Percentiles rank a stretch among this genome's conserved stretches.
phyloP scores from a whole-genome alignment of 2,888 invertebrate genomes.

The Serripes groenlandicus region DNA sequence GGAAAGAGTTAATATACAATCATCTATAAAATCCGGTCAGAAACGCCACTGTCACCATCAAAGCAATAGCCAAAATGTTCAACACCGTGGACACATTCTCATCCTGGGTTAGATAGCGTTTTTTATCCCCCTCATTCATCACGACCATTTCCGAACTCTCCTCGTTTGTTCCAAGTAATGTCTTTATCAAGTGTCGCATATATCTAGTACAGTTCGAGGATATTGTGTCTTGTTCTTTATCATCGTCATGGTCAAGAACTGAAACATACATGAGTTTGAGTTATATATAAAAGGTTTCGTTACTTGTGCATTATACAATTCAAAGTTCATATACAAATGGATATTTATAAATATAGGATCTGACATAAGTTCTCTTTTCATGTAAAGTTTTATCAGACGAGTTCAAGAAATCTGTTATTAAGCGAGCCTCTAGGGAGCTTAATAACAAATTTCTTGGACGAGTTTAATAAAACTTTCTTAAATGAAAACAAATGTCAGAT shows the following conservation, averaged over 20 bases:
- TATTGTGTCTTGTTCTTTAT: not conserved
- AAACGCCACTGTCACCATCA: conserved; percentile 2
- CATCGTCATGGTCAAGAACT: not conserved
- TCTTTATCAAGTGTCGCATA: not conserved
- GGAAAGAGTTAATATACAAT: no score
- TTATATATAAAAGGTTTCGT: no score
- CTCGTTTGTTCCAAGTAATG: not conserved
- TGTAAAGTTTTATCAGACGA: not conserved
- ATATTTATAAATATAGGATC: not conserved
- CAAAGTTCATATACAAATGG: not conserved
- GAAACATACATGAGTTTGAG: no score
- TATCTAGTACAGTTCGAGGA: not conserved
- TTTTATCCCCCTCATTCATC: no score
- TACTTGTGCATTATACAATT: no score
- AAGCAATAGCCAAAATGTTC: not conserved
- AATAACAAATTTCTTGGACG: no score
- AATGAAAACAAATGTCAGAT: no score
- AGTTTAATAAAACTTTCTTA: no score
- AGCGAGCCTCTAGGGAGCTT: not conserved
- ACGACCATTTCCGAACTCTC: not conserved
- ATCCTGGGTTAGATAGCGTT: not conserved
- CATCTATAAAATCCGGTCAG: conserved; percentile 7
- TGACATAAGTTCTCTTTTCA: not conserved
- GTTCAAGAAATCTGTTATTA: not conserved
- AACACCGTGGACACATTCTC: not conserved